Percentiles rank a stretch among this genome's conserved stretches.
Conservation (phyloP, 2,113 vertebrate species). For the Sterrhoptilus dennistouni region DNA sequence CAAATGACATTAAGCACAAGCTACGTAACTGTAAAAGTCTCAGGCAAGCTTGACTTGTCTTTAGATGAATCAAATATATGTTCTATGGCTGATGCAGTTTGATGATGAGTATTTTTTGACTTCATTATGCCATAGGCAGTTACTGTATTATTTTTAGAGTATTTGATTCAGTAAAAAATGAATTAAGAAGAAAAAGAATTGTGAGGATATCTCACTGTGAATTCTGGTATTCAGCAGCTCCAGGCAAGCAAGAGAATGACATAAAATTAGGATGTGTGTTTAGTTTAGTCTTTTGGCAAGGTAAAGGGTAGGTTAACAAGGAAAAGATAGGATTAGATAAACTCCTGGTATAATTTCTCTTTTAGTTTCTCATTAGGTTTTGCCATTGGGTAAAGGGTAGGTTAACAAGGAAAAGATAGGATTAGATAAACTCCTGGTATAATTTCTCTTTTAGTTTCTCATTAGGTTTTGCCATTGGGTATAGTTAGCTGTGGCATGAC, state of each 20-base stretch:
- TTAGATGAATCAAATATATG: background rate
- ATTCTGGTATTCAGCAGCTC: background rate
- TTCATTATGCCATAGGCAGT: background rate
- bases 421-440: background rate
- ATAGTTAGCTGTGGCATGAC: background rate
- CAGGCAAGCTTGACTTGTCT: background rate
- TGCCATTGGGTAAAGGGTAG: background rate
- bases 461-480: constrained; percentile 21
- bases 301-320: background rate
- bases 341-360: background rate
- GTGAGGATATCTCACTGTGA: background rate
- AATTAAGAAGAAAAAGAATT: background rate
- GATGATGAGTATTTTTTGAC: background rate
- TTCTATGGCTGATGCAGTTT: background rate
- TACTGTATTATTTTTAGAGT: background rate
- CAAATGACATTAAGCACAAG: background rate
- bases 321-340: constrained; percentile 4
- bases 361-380: constrained; percentile 39
- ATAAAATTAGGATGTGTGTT: background rate
- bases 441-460: constrained; percentile 35
- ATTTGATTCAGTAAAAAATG: background rate
- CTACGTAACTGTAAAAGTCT: background rate
- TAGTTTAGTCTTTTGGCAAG: constrained; percentile 13
- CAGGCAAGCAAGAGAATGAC: background rate
- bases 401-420: background rate